These are phyloP conservation scores for Protonibea diacanthus DNA, from an alignment of 2,797 vertebrate species.

Conservation along the genomic window DNA sequence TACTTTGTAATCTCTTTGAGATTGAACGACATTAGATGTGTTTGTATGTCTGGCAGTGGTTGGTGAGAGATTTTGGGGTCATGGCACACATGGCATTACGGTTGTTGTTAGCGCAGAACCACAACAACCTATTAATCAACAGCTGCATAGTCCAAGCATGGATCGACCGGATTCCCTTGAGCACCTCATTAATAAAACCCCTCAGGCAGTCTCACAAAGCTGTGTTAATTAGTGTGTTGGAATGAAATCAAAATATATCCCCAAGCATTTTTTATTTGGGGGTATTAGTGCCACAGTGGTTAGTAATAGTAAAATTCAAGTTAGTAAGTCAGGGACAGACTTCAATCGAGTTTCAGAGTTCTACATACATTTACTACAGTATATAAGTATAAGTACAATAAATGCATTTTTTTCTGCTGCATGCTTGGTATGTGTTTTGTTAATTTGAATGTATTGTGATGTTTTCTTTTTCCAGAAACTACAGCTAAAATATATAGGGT, in stretches of 20 bases:
- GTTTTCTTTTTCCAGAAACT: background rate
- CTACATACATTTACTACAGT: background rate
- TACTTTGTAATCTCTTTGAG: background rate
- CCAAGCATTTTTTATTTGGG: background rate
- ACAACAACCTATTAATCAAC: slow-evolving; percentile 60
- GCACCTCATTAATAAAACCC: slow-evolving; percentile 54
- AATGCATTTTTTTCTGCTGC: background rate
- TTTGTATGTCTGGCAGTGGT: background rate
- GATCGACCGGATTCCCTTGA: slow-evolving; percentile 36
- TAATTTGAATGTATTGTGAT: background rate
- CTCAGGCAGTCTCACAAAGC: slow-evolving; percentile 37
- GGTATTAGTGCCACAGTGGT: background rate
- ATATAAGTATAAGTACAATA: background rate
- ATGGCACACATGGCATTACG: slow-evolving; percentile 2
- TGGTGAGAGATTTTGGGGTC: background rate
- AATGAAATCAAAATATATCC: slow-evolving; percentile 47
- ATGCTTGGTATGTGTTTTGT: no score
- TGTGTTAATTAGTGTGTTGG: slow-evolving; percentile 46
- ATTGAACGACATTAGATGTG: background rate
- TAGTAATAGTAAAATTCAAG: background rate
- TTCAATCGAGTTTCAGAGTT: background rate
- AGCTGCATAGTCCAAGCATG: background rate
- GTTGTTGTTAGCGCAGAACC: slow-evolving; percentile 17
- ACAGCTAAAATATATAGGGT: background rate
- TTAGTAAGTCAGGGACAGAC: background rate